phyloP scores from a whole-genome alignment of 2,888 invertebrate species.

The Dryocosmus kuriphilus region DNA sequence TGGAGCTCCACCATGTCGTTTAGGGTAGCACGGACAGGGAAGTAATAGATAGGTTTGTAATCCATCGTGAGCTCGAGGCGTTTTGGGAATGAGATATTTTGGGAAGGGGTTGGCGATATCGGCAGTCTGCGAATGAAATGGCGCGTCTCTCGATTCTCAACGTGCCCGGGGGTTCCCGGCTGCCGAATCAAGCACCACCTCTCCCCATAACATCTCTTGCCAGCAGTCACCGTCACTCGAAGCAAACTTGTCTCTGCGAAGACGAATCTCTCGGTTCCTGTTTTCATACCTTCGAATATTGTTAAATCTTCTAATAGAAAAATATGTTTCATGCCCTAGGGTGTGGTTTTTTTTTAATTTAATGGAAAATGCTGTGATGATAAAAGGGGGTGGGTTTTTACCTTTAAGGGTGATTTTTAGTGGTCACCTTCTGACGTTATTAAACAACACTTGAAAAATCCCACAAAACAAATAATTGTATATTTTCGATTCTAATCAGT shows the following conservation, averaged over 20 bases:
- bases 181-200: slow-evolving; percentile 73
- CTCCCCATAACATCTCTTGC: slow-evolving; percentile 47
- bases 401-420: too few relatives aligned
- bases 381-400: too few relatives aligned
- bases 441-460: too few relatives aligned
- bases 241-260: slow-evolving; percentile 63
- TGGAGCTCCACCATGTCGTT: slow-evolving; percentile 61
- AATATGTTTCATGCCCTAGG: background rate
- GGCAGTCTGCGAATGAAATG: slow-evolving; percentile 77
- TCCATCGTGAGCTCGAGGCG: slow-evolving; percentile 76
- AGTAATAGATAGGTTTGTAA: slow-evolving; percentile 78
- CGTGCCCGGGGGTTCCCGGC: slow-evolving; percentile 72
- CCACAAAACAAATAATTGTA: too few relatives aligned
- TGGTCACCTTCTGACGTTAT: too few relatives aligned
- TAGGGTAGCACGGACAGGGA: slow-evolving; percentile 69
- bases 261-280: slow-evolving; percentile 56
- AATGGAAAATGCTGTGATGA: too few relatives aligned
- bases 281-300: slow-evolving; percentile 43
- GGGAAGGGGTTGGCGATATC: slow-evolving; percentile 73
- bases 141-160: slow-evolving; percentile 73
- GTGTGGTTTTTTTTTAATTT: too few relatives aligned
- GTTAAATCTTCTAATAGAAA: background rate
- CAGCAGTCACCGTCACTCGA: slow-evolving; percentile 48
- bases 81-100: slow-evolving; percentile 77
- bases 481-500: too few relatives aligned